Base-by-base conservation (phyloP, 2,888 invertebrate species). In the Diabrotica balteata region DNA sequence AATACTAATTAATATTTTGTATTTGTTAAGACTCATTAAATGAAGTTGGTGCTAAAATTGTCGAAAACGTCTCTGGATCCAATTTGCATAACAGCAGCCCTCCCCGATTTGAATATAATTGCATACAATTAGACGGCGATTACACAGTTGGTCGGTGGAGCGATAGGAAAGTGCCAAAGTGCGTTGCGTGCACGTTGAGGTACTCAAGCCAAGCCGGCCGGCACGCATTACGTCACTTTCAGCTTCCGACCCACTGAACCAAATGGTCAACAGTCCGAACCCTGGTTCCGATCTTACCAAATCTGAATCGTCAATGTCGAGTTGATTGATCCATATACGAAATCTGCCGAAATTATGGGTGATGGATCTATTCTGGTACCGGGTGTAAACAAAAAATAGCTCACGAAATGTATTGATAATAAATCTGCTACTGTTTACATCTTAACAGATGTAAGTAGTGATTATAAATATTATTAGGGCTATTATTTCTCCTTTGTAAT, bases 121-220 rank as follows among this genome's bases (percentile, higher is more conserved):
- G 80, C 79, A 79, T 79, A 79, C 80, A 82, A 83, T 83, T 83
- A 83, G 81, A 77, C 72, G 78, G 72, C 80, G 80, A 83, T 84
- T 84, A 83, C 81, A 82, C 82, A 83, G 80, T 82, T 83, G 83
- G 81, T 73, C 77, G 78, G 80, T 77, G 74, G 80, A 82, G 78
- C 82, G 79, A 73, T 73, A 76, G 76, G 80, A 83, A 81, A 81
- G 81, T 80, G 81, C 75, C 77, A 81, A 71, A 80, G 79, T 80
- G 78, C 77, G 74, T 77, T 79, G 78, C 80, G 77, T 77, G 79
- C 77, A 75, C 75, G 77, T 57, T 51, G 55, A 43, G 32, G 32
- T 32, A 32, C 32, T 32, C 32, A 32, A 5, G 32, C 32, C 32
- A 32, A 32, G 49, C 52, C 45, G 53, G 22, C 77, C 75, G 75